These are phyloP conservation scores for Cottoperca gobio DNA, from an alignment of 2,797 vertebrate species.

Conservation along the genomic window DNA sequence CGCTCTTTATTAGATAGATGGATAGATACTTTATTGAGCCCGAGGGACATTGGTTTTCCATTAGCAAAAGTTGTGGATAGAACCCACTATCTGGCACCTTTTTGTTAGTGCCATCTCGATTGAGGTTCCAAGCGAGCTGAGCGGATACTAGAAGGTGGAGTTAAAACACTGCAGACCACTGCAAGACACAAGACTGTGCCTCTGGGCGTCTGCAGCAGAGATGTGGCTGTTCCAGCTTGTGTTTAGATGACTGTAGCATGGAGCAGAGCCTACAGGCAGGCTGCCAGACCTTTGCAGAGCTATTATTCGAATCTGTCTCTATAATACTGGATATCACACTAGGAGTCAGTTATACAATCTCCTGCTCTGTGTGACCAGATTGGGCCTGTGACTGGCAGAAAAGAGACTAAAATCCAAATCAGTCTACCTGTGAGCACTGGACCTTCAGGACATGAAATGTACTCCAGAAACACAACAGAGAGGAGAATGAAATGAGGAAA, in stretches of 20 bases:
- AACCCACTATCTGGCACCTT: background rate
- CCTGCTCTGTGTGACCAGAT: slow-evolving; percentile 33
- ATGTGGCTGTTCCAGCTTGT: slow-evolving; percentile 21
- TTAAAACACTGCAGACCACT: background rate
- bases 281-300: slow-evolving; percentile 53
- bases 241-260: slow-evolving; percentile 34
- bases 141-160: background rate
- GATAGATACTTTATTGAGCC: too few relatives aligned
- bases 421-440: slow-evolving; percentile 18
- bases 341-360: slow-evolving; percentile 52
- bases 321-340: slow-evolving; percentile 51
- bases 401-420: slow-evolving; percentile 27
- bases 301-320: slow-evolving; percentile 73
- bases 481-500: slow-evolving; percentile 55
- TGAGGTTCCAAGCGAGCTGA: background rate
- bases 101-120: background rate
- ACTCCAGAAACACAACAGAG: slow-evolving; percentile 41
- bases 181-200: too few relatives aligned
- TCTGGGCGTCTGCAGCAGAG: background rate
- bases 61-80: too few relatives aligned
- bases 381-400: slow-evolving; percentile 35
- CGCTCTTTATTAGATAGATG: too few relatives aligned
- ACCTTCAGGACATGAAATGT: slow-evolving; percentile 64
- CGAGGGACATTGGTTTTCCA: too few relatives aligned
- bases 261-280: slow-evolving; percentile 30